Evolutionary conservation across 2,113 vertebrate genomes (phyloP), one percentile per base, ranked within the genome.

Genomic region (Ibidorhyncha struthersii): DNA sequence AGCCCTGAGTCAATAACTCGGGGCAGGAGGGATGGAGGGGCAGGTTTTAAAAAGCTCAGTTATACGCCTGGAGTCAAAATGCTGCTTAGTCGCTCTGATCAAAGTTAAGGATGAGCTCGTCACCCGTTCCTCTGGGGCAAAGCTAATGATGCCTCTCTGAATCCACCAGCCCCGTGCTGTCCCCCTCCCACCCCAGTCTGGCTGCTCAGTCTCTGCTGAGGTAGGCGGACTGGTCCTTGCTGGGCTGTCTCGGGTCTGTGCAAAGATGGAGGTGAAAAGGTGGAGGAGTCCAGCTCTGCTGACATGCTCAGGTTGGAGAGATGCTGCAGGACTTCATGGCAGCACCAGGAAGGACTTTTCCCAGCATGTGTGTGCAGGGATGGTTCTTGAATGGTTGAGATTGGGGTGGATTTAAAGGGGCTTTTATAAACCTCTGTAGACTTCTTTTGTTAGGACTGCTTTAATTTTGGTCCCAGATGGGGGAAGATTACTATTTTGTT

Each of bases 131-230:
- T 17, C 20, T 3, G 4, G 43, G 77, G 32, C 16, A 58, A 72
- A 66, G 18, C 26, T 71, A 38, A 34, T 23, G 67, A 53, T 20
- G 49, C 29, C 8, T 41, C 20, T 40, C 77, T 58, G 25, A 66
- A 41, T 18, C 50, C 6, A 5, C 29, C 66, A 74, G 27, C 41
- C 18, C 58, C 27, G 9, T 14, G 41, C 36, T 73, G 78, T 69
- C 11, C 25, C 6, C 6, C 3, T 29, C 20, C 32, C 9, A 29
- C 2, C 13, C 34, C 5, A 8, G 8, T 9, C 8, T 2, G 3
- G 17, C 71, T 72, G 40, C 30, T 79, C 36, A 4, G 6, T 5
- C 25, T 19, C 29, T 0, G 0, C 12, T 4, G 0, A 38, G 7
- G 25, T 70, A 47, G 25, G 4, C 0, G 0, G 22, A 19, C 34